Percentiles rank a stretch among this genome's conserved stretches.
Evolutionary conservation across 2,797 vertebrate species (phyloP).

Genomic region (Scomberomorus guttatus): DNA sequence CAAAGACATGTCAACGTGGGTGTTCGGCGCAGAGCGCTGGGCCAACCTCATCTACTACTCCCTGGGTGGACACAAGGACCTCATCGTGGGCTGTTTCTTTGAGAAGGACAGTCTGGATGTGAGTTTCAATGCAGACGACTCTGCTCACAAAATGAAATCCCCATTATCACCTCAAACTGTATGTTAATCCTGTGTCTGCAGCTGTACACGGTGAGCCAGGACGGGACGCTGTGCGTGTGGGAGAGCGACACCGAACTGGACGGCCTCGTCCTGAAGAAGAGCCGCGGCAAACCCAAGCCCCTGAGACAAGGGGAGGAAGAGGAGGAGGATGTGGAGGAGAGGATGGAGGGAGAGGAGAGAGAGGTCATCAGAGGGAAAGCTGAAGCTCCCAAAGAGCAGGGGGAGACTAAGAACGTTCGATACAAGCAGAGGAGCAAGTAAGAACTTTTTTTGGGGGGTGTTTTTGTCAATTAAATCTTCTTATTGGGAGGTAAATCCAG

Average conservation of each 20-base stretch:
- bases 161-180: neutral
- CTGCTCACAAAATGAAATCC: neutral
- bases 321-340: constrained; percentile 57
- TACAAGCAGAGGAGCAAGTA: constrained; percentile 92
- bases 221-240: constrained; percentile 94
- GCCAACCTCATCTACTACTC: constrained; percentile 95
- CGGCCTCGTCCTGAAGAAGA: constrained; percentile 82
- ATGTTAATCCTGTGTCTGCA: constrained; percentile 57
- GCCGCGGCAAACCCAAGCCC: constrained; percentile 23
- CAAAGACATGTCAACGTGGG: constrained; percentile 98
- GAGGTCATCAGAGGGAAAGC: constrained; percentile 89
- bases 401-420: constrained; percentile 86
- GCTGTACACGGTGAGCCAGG: constrained; percentile 96
- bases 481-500: no score
- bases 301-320: constrained; percentile 42
- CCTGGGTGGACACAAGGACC: constrained; percentile 94
- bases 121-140: constrained; percentile 56
- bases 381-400: constrained; percentile 76
- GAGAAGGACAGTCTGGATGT: constrained; percentile 94
- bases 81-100: constrained; percentile 95
- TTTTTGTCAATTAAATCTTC: neutral
- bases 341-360: constrained; percentile 76
- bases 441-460: constrained; percentile 53
- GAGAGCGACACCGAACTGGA: constrained; percentile 91
- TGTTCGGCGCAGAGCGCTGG: constrained; percentile 97